Evolutionary conservation across 2,113 vertebrate species (phyloP).

Genomic region (Polyodon spathula): DNA sequence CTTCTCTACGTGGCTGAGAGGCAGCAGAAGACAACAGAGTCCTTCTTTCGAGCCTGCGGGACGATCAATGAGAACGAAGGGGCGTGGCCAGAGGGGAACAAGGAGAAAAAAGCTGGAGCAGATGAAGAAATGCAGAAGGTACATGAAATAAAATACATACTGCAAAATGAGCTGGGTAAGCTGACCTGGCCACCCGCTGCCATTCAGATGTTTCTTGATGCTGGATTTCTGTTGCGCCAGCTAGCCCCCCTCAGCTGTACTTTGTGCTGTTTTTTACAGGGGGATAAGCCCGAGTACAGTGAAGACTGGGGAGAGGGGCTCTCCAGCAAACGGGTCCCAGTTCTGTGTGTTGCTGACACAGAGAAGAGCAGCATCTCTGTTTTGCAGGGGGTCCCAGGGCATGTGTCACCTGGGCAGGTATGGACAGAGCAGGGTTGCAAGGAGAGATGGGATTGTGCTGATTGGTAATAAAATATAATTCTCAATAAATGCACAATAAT

Average conservation of each 20-base stretch:
- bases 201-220: not conserved
- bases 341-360: constrained; percentile 49
- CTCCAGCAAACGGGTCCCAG: constrained; percentile 45
- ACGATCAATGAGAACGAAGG: constrained; percentile 8
- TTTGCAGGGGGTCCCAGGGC: constrained; percentile 37
- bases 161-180: not conserved
- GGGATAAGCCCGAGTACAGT: constrained; percentile 50
- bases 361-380: constrained; percentile 26
- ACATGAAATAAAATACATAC: not conserved
- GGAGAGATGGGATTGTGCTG: not conserved
- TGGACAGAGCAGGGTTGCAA: not conserved
- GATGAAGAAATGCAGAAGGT: not conserved
- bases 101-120: not conserved
- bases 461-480: not conserved
- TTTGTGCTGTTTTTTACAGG: constrained; percentile 8
- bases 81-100: not conserved
- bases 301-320: constrained; percentile 65
- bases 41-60: constrained; percentile 7
- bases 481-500: not conserved
- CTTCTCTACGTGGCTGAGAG: constrained; percentile 59
- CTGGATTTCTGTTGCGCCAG: not conserved
- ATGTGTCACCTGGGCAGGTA: constrained; percentile 61
- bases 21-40: constrained; percentile 18
- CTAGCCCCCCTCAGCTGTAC: not conserved
- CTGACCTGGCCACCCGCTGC: not conserved